phyloP scores from a whole-genome alignment of 1,140 invertebrate species.

The Orchestia grillus region DNA sequence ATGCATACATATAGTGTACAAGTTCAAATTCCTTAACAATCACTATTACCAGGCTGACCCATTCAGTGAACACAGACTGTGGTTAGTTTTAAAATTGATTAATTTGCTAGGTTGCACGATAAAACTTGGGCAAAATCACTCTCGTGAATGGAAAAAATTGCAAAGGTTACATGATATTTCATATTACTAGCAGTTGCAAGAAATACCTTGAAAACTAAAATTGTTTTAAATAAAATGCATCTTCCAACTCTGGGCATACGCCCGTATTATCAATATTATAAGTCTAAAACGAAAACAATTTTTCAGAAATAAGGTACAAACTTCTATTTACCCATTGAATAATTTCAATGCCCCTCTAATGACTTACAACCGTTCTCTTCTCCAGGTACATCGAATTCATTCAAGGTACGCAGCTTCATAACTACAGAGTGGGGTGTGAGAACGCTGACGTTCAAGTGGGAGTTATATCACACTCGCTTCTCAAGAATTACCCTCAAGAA shows the following conservation, averaged over 20 bases:
- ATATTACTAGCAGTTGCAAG: background rate
- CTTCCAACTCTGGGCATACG: background rate
- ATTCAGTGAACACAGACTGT: background rate
- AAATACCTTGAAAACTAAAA: background rate
- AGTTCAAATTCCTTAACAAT: background rate
- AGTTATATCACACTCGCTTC: background rate
- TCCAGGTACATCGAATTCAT: background rate
- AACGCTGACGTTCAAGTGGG: background rate
- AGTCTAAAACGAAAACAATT: background rate
- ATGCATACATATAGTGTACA: no score
- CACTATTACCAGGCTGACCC: background rate
- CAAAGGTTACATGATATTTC: background rate
- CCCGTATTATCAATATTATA: background rate
- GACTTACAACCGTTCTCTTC: background rate
- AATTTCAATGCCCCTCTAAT: background rate
- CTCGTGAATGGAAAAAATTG: background rate
- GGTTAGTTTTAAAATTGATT: background rate
- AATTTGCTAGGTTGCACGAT: background rate
- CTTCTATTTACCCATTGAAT: background rate
- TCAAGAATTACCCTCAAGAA: background rate
- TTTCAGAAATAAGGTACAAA: background rate
- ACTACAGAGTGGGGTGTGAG: background rate
- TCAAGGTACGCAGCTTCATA: background rate
- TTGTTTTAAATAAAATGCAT: background rate
- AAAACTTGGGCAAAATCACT: background rate